Percentiles rank a stretch among this genome's conserved stretches.
phyloP scores from a whole-genome alignment of 2,113 vertebrate species.

The Dicentrarchus labrax region DNA sequence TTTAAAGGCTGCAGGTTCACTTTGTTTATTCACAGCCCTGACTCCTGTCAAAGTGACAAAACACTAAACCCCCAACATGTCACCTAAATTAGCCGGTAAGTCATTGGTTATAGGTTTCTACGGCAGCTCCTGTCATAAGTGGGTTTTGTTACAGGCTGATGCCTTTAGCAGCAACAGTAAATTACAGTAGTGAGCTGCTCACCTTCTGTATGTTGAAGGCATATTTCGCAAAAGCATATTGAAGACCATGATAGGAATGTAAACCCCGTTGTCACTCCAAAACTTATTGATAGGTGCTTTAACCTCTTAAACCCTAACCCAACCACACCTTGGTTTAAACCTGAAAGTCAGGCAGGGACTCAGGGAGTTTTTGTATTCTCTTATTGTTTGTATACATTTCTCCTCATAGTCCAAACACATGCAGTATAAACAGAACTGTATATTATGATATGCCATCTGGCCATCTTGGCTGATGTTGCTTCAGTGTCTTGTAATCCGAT shows the following conservation, averaged over 20 bases:
- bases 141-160: conserved; percentile 11
- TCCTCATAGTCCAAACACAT: background rate
- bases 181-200: conserved; percentile 13
- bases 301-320: background rate
- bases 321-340: too few species aligned
- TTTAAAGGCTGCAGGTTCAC: conserved; percentile 38
- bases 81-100: conserved; percentile 47
- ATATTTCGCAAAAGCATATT: too few species aligned
- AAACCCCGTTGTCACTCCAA: background rate
- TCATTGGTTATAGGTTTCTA: conserved; percentile 24
- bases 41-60: conserved; percentile 54
- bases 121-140: conserved; percentile 22
- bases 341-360: background rate
- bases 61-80: conserved; percentile 17
- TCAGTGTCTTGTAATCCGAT: too few species aligned
- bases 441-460: too few species aligned
- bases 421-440: too few species aligned
- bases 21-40: conserved; percentile 45
- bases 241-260: background rate
- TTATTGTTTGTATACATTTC: background rate
- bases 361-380: background rate
- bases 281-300: background rate
- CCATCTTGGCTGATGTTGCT: too few species aligned
- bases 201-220: background rate
- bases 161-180: conserved; percentile 3